A percentile compares a stretch with the other conserved stretches of the same genome.
phyloP scores from a whole-genome alignment of 2,888 invertebrate species.

The Aphodius sticticus region DNA sequence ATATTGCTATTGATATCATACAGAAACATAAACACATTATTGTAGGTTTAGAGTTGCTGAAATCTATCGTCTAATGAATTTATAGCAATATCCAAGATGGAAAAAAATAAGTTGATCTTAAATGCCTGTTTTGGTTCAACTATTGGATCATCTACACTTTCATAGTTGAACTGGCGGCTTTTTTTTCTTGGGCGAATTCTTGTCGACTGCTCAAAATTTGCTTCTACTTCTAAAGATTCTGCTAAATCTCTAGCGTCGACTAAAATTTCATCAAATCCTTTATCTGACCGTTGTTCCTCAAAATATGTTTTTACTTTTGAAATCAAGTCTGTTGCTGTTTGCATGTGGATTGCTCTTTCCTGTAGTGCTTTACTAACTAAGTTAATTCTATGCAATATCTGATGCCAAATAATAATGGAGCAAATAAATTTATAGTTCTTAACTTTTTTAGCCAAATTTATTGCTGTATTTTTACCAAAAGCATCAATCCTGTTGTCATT shows the following conservation, averaged over 20 bases:
- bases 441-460: neutral
- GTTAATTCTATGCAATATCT: constrained; percentile 14
- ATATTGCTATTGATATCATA: constrained; percentile 14
- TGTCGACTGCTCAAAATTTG: neutral
- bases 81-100: constrained; percentile 20
- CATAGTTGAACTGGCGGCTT: constrained; percentile 24
- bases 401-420: constrained; percentile 16
- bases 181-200: constrained; percentile 19
- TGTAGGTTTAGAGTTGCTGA: constrained; percentile 12
- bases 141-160: constrained; percentile 12
- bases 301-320: constrained; percentile 20
- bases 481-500: constrained; percentile 23
- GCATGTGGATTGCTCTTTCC: constrained; percentile 14
- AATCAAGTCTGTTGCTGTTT: constrained; percentile 22
- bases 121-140: constrained; percentile 23
- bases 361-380: constrained; percentile 17
- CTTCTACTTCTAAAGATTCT: constrained; percentile 14
- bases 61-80: constrained; percentile 25
- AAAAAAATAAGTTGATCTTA: constrained; percentile 21
- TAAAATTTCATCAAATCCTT: constrained; percentile 24
- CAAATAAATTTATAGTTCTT: constrained; percentile 14
- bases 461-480: constrained; percentile 13
- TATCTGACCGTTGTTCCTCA: constrained; percentile 15
- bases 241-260: constrained; percentile 23
- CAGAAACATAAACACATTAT: constrained; percentile 16